Conservation (phyloP, 2,888 invertebrate species). For the Parelbella ahira region DNA sequence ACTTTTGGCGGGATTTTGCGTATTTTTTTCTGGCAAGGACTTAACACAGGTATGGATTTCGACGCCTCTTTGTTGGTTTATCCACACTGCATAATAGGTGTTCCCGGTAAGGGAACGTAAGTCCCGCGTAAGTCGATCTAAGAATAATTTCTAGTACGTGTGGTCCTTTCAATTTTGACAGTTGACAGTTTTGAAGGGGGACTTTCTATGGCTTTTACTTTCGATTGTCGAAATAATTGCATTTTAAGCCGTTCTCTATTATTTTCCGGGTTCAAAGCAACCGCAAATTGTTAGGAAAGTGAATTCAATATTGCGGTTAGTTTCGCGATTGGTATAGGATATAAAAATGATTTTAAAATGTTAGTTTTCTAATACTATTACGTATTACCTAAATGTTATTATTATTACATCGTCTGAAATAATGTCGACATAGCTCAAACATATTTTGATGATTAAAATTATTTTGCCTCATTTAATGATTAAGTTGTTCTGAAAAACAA, state of each 20-base stretch:
- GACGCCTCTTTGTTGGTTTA: conserved; percentile 75
- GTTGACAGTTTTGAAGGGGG: conserved; percentile 57
- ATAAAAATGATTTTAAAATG: conserved; percentile 2
- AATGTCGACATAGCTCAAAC: no score
- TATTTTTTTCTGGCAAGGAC: conserved; percentile 56
- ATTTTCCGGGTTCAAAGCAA: conserved; percentile 37
- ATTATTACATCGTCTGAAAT: no score
- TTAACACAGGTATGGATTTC: conserved; percentile 72
- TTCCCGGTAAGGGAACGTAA: conserved; percentile 69
- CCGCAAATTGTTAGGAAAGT: conserved; percentile 39
- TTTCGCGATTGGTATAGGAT: conserved; percentile 27
- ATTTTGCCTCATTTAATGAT: no score
- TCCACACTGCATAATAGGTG: conserved; percentile 55
- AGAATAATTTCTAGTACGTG: conserved; percentile 58
- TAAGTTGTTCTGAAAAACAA: no score
- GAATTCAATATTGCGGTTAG: conserved; percentile 35
- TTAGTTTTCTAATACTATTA: no score
- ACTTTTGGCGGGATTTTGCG: conserved; percentile 57
- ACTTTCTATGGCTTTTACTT: conserved; percentile 51
- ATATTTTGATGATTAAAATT: no score
- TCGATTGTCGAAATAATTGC: conserved; percentile 41
- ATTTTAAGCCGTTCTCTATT: conserved; percentile 34
- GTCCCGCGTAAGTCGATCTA: conserved; percentile 50
- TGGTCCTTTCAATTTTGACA: conserved; percentile 60
- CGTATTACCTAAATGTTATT: no score